Evolutionary conservation across 2,888 invertebrate genomes (phyloP).

Genomic region (Falcaria lacertinaria): DNA sequence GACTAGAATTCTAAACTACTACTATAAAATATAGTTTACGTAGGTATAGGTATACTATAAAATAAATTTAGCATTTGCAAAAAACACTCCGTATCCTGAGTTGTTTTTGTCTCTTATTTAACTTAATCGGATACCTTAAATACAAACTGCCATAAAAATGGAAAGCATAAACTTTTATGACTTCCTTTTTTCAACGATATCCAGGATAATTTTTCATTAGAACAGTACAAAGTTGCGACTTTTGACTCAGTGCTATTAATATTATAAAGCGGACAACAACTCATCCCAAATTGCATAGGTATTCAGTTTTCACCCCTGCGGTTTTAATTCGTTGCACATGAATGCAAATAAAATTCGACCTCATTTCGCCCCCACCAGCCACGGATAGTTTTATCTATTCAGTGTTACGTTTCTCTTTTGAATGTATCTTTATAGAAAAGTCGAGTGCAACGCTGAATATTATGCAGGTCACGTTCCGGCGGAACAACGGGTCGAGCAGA

Average conservation of each 20-base stretch:
- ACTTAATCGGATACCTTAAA: too few species aligned
- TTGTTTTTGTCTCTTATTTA: too few species aligned
- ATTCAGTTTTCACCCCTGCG: background rate
- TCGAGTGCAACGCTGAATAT: background rate
- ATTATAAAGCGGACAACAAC: background rate
- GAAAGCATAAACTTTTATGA: too few species aligned
- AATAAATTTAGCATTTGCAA: too few species aligned
- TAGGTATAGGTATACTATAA: too few species aligned
- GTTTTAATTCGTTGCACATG: constrained; percentile 3
- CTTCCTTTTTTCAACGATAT: too few species aligned
- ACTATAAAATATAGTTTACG: too few species aligned
- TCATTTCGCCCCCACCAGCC: background rate
- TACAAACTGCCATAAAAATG: too few species aligned
- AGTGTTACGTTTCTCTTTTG: background rate
- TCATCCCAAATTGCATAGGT: background rate
- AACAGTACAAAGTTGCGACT: too few species aligned
- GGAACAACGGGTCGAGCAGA: background rate
- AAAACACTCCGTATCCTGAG: too few species aligned
- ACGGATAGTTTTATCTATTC: background rate
- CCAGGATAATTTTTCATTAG: too few species aligned
- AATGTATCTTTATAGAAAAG: background rate
- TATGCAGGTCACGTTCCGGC: background rate
- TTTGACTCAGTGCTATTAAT: background rate
- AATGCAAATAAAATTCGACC: constrained; percentile 4
- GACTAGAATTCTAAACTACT: too few species aligned